Percentiles rank a stretch among this genome's conserved stretches.
These are phyloP conservation scores for Octomys mimax DNA, from an alignment of 2,797 vertebrate genomes.

Conservation along the genomic window DNA sequence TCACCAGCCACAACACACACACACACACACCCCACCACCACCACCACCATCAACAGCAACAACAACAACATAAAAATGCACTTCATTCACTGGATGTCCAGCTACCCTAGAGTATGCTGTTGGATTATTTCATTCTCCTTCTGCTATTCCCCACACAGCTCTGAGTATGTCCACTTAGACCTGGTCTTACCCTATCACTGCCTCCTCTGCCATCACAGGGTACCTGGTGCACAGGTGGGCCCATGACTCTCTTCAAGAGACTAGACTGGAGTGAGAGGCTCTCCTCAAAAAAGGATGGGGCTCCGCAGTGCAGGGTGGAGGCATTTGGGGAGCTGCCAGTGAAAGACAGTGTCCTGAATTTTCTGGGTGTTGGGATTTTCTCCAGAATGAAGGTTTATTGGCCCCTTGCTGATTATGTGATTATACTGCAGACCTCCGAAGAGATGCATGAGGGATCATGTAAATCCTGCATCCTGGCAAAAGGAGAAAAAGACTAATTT, in stretches of 20 bases:
- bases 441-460: slow-evolving; percentile 74
- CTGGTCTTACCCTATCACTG: too few species aligned
- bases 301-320: fast-evolving
- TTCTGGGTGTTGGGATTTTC: slow-evolving; percentile 64
- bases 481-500: slow-evolving; percentile 82
- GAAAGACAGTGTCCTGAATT: slow-evolving; percentile 37
- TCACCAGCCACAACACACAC: not conserved
- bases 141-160: fast-evolving
- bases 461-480: slow-evolving; percentile 84
- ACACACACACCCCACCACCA: not conserved
- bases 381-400: slow-evolving; percentile 61
- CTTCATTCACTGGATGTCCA: too few species aligned
- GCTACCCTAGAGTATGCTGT: not conserved
- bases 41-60: too few species aligned
- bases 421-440: slow-evolving; percentile 73
- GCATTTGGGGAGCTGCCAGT: not conserved
- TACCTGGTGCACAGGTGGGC: not conserved
- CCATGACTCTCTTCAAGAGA: not conserved
- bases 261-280: not conserved
- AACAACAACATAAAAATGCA: not conserved
- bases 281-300: not conserved
- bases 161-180: not conserved
- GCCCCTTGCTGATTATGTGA: slow-evolving; percentile 75
- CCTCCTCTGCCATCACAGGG: not conserved
- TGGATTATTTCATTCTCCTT: not conserved